Evolutionary conservation across 2,888 invertebrate species (phyloP).

Genomic region (Autographa gamma): DNA sequence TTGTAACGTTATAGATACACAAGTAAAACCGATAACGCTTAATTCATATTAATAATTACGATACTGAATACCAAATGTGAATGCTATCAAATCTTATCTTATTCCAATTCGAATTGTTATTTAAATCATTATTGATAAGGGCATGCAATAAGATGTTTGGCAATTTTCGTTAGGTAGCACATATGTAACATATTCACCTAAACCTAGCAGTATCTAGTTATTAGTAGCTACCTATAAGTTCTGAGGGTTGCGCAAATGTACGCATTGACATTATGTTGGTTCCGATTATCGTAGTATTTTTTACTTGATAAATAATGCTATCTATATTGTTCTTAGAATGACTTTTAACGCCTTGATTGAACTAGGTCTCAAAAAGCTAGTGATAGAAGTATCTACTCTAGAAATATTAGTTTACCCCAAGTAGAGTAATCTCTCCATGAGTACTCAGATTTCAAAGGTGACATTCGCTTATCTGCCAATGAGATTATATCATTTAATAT

Average conservation of each 20-base stretch:
- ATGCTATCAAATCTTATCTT: conserved; percentile 53
- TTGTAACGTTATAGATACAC: conserved; percentile 35
- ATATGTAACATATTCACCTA: background rate
- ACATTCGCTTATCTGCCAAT: background rate
- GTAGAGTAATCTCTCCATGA: background rate
- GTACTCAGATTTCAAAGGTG: conserved; percentile 1
- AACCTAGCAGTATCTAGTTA: background rate
- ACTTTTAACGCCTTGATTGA: too few species aligned
- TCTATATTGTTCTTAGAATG: too few species aligned
- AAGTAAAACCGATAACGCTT: conserved; percentile 49
- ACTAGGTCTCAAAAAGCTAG: too few species aligned
- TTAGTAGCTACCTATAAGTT: too few species aligned
- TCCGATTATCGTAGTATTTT: too few species aligned
- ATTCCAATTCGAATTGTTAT: conserved; percentile 40
- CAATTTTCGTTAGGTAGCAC: background rate
- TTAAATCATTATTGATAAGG: conserved; percentile 29
- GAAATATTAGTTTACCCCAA: background rate
- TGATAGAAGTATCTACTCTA: too few species aligned
- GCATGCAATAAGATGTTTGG: conserved; percentile 13
- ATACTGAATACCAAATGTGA: conserved; percentile 43
- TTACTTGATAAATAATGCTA: too few species aligned
- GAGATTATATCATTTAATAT: background rate
- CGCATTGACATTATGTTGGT: too few species aligned
- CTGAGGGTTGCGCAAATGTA: too few species aligned
- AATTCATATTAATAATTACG: conserved; percentile 58